These are phyloP conservation scores for Cydia strobilella DNA, from an alignment of 1,140 invertebrate genomes.

Conservation along the genomic window DNA sequence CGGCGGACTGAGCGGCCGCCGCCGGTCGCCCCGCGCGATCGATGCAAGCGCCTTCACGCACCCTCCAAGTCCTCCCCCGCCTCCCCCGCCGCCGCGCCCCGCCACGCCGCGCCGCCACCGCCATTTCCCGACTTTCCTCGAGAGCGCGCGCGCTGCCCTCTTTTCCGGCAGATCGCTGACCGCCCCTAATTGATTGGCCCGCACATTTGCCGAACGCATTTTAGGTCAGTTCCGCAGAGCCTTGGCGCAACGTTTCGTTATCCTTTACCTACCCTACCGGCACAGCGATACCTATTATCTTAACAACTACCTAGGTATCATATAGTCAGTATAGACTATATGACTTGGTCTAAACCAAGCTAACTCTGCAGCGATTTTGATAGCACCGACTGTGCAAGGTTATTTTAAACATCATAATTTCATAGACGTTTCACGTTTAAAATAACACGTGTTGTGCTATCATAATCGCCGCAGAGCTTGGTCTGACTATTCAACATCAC, in stretches of 20 bases:
- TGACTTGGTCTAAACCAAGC: too few species aligned
- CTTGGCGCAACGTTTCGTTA: slow-evolving; percentile 55
- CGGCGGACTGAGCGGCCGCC: slow-evolving; percentile 71
- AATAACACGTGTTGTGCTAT: too few species aligned
- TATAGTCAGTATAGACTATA: too few species aligned
- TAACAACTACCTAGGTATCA: background rate
- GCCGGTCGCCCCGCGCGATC: slow-evolving; percentile 69
- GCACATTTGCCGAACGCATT: slow-evolving; percentile 76
- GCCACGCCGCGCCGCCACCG: slow-evolving; percentile 40
- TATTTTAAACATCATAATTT: too few species aligned
- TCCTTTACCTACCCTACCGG: slow-evolving; percentile 7
- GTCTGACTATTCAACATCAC: too few species aligned
- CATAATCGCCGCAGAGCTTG: too few species aligned
- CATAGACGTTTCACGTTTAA: too few species aligned
- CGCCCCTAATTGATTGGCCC: slow-evolving; percentile 78
- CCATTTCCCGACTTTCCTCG: slow-evolving; percentile 71
- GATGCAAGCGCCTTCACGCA: slow-evolving; percentile 67
- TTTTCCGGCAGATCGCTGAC: slow-evolving; percentile 76
- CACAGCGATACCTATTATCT: background rate
- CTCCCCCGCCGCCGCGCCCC: slow-evolving; percentile 36
- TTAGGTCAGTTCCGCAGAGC: slow-evolving; percentile 75
- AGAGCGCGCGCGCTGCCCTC: slow-evolving; percentile 76
- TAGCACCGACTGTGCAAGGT: too few species aligned
- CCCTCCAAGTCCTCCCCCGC: slow-evolving; percentile 51
- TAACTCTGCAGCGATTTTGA: too few species aligned